These are phyloP conservation scores for Callosobruchus maculatus DNA, from an alignment of 2,888 invertebrate species.

Conservation along the genomic window DNA sequence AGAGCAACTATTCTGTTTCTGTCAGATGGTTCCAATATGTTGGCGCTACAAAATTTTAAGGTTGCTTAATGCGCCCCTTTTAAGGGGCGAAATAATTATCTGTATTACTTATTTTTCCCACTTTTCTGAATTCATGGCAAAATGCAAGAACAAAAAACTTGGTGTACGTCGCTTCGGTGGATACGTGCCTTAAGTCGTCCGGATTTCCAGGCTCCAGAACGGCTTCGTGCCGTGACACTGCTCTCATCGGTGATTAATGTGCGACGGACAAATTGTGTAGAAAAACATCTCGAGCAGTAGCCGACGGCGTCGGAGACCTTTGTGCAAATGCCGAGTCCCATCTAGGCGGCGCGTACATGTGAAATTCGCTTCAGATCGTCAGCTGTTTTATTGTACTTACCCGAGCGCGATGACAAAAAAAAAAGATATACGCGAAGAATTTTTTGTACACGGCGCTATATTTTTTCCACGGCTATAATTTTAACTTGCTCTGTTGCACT, in stretches of 20 bases:
- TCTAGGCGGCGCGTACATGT: neutral
- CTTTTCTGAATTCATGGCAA: no score
- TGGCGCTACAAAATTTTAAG: no score
- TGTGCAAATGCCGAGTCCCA: neutral
- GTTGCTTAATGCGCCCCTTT: no score
- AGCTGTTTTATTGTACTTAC: neutral
- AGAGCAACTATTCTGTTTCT: no score
- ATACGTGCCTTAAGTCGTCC: no score
- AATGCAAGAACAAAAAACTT: no score
- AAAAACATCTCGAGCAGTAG: constrained; percentile 27
- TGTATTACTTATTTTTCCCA: no score
- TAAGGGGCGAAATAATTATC: no score
- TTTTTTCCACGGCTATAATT: neutral
- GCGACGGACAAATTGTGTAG: constrained; percentile 37
- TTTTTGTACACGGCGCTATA: neutral
- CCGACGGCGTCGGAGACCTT: neutral
- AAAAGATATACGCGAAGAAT: neutral
- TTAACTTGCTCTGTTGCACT: neutral
- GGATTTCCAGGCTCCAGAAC: neutral
- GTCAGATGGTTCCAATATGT: no score
- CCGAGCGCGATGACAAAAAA: neutral
- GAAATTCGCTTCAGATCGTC: neutral
- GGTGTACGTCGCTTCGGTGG: no score
- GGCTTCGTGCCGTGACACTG: neutral
- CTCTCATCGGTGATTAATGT: constrained; percentile 40